Conservation (phyloP, 2,797 vertebrate genomes). For the Lacerta bilineata region DNA sequence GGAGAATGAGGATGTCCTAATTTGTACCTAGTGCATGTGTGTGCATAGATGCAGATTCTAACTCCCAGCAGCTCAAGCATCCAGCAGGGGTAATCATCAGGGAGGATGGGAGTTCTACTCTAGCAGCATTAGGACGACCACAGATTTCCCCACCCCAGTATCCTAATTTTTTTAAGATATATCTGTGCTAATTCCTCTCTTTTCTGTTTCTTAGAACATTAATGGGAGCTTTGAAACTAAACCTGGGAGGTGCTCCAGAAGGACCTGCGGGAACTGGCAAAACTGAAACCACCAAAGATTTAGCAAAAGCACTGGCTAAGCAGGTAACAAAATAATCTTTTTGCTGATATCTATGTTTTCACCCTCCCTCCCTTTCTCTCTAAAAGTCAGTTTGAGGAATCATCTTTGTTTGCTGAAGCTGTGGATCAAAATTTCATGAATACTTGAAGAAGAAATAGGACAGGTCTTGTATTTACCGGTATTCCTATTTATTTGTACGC, state of each 20-base stretch:
- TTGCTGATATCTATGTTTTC: neutral
- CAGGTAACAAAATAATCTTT: constrained; percentile 82
- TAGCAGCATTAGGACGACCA: too few relatives aligned
- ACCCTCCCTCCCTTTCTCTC: too few relatives aligned
- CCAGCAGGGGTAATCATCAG: too few relatives aligned
- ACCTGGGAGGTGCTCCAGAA: constrained; percentile 94
- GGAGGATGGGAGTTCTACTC: too few relatives aligned
- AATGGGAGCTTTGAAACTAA: constrained; percentile 95
- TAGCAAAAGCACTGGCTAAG: constrained; percentile 97
- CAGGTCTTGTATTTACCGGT: neutral
- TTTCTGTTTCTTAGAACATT: constrained; percentile 83
- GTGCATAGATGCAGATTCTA: too few relatives aligned
- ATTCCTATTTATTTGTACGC: neutral
- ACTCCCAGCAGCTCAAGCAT: too few relatives aligned
- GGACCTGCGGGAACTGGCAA: constrained; percentile 96
- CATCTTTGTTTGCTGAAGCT: neutral
- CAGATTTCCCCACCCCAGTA: neutral
- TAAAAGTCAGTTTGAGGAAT: too few relatives aligned
- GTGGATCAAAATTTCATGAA: neutral
- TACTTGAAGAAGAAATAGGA: neutral
- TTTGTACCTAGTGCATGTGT: too few relatives aligned
- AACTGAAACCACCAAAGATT: constrained; percentile 96
- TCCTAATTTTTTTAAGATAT: neutral
- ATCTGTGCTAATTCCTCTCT: neutral
- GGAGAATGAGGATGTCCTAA: neutral